A percentile compares a stretch with the other conserved stretches of the same genome.
phyloP scores from a whole-genome alignment of 2,113 vertebrate genomes.

The Platysteira castanea region DNA sequence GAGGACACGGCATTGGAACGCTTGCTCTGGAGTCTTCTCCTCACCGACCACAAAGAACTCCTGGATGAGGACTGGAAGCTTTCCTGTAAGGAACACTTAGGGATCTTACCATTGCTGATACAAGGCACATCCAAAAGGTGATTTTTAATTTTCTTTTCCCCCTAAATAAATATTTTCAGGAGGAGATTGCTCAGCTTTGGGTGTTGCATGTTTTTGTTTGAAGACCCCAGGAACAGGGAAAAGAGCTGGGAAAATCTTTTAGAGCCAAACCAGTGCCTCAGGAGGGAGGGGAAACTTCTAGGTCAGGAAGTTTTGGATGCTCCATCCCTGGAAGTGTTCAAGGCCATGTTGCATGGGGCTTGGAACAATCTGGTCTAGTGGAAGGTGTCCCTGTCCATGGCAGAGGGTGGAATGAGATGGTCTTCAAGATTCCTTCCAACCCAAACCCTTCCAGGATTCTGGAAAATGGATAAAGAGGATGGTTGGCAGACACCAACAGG shows the following conservation, averaged over 20 bases:
- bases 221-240: background rate
- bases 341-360: fast-evolving
- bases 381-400: background rate
- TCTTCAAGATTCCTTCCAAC: background rate
- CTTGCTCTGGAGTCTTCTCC: fast-evolving
- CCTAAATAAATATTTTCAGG: background rate
- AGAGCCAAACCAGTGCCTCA: background rate
- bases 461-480: background rate
- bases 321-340: background rate
- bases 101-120: background rate
- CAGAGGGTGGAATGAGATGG: background rate
- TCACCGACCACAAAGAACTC: background rate
- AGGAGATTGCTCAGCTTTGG: background rate
- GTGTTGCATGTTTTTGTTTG: background rate
- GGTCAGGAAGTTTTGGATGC: background rate
- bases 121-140: background rate
- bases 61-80: background rate
- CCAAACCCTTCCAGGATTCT: background rate
- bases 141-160: background rate
- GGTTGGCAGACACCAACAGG: background rate
- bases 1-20: background rate
- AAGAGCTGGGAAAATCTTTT: background rate
- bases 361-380: background rate
- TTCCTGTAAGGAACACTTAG: background rate
- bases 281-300: background rate